These are phyloP conservation scores for Panzeria rudis DNA, from an alignment of 2,888 invertebrate species.

Conservation along the genomic window DNA sequence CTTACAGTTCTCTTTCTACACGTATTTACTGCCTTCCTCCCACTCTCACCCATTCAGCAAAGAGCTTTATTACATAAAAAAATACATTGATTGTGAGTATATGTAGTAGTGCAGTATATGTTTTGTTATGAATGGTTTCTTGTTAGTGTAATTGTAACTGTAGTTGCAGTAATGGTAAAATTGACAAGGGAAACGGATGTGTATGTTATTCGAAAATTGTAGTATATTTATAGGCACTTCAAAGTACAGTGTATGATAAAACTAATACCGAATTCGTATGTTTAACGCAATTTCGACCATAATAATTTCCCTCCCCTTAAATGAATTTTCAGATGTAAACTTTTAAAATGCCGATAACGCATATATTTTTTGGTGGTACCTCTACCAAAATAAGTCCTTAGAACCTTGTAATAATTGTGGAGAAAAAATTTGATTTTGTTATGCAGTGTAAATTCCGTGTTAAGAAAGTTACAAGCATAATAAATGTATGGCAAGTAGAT, in stretches of 20 bases:
- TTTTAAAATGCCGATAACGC: too few species aligned
- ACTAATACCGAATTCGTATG: not conserved
- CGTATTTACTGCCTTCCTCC: not conserved
- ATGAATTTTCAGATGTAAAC: too few species aligned
- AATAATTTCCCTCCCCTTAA: too few species aligned
- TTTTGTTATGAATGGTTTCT: conserved; percentile 20
- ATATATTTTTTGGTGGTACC: too few species aligned
- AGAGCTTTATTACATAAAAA: conserved; percentile 3
- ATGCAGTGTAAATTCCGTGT: too few species aligned
- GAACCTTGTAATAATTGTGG: too few species aligned
- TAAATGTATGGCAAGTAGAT: too few species aligned
- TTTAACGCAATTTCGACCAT: not conserved
- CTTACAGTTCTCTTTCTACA: not conserved
- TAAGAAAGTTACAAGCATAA: too few species aligned
- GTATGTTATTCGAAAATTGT: conserved; percentile 41
- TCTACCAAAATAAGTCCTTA: too few species aligned
- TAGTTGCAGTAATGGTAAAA: conserved; percentile 24
- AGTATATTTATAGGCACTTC: conserved; percentile 39
- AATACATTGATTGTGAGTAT: not conserved
- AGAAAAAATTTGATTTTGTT: too few species aligned
- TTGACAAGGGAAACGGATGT: conserved; percentile 60
- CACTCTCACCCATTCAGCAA: not conserved
- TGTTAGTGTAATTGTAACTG: conserved; percentile 4
- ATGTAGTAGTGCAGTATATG: conserved; percentile 12
- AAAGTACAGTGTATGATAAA: conserved; percentile 16